phyloP scores from a whole-genome alignment of 2,888 invertebrate species.

The Epinotia bilunana region DNA sequence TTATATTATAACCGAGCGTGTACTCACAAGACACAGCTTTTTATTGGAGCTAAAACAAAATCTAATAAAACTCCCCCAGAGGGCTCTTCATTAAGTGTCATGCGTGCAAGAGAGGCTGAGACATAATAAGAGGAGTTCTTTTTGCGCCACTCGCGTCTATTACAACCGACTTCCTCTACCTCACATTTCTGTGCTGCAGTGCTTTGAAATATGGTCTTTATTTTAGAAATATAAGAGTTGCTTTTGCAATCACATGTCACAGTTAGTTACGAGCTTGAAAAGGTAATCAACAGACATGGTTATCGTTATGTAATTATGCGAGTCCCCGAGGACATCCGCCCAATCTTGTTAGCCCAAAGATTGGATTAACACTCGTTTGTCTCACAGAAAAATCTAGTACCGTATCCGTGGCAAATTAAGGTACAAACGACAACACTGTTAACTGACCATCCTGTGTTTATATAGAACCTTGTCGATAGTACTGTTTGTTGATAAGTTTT shows the following conservation, averaged over 20 bases:
- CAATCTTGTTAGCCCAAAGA: slow-evolving; percentile 26
- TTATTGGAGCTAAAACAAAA: slow-evolving; percentile 44
- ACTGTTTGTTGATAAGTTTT: no score
- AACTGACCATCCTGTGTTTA: no score
- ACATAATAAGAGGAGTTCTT: slow-evolving; percentile 44
- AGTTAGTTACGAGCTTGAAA: slow-evolving; percentile 2
- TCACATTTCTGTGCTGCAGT: neutral
- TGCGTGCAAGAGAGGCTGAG: slow-evolving; percentile 43
- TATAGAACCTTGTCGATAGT: no score
- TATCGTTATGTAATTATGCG: slow-evolving; percentile 45
- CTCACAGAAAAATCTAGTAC: slow-evolving; percentile 16
- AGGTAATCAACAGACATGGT: slow-evolving; percentile 32
- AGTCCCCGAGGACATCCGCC: slow-evolving; percentile 25
- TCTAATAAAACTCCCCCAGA: slow-evolving; percentile 43
- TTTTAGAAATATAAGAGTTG: neutral
- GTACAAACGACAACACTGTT: no score
- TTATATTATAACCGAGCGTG: slow-evolving; percentile 31
- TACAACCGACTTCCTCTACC: neutral
- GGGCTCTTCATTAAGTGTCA: slow-evolving; percentile 44
- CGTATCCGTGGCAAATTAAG: slow-evolving; percentile 5
- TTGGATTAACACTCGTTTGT: slow-evolving; percentile 40
- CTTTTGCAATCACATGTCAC: neutral
- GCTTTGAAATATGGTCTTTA: slow-evolving; percentile 7
- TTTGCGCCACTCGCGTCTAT: slow-evolving; percentile 37
- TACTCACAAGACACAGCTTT: slow-evolving; percentile 28